Evolutionary conservation across 2,888 invertebrate species (phyloP).

Genomic region (Bellardia pandia): DNA sequence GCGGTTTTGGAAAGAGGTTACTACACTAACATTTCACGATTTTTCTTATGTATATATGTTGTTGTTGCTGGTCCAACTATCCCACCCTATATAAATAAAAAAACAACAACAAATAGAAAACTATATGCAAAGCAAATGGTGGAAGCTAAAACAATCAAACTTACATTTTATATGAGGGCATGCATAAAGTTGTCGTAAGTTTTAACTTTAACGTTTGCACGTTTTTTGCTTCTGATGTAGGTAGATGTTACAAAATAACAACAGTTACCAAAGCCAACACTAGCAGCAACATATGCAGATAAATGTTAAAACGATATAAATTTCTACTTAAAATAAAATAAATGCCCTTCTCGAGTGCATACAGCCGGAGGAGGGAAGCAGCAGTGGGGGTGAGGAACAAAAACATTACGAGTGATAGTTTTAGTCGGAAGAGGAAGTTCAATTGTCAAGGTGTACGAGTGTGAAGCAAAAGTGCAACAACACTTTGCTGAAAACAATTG

Average conservation of each 20-base stretch:
- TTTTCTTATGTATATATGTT: background rate
- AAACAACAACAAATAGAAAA: constrained; percentile 41
- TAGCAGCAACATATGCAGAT: constrained; percentile 56
- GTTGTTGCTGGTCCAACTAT: background rate
- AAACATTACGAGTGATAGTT: constrained; percentile 17
- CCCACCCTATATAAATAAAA: background rate
- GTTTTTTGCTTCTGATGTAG: background rate
- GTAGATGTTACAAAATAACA: constrained; percentile 9
- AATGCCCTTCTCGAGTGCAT: constrained; percentile 33
- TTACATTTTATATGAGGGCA: constrained; percentile 52
- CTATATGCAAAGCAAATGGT: constrained; percentile 23
- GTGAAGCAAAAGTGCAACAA: constrained; percentile 51
- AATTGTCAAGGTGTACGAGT: constrained; percentile 38
- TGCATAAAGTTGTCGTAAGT: constrained; percentile 55
- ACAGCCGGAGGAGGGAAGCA: background rate
- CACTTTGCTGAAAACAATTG: constrained; percentile 48
- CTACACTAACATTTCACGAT: constrained; percentile 32
- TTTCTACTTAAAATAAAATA: constrained; percentile 49
- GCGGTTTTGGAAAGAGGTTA: constrained; percentile 37
- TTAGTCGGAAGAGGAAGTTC: constrained; percentile 36
- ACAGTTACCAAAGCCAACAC: background rate
- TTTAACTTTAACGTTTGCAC: constrained; percentile 44
- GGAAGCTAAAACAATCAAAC: constrained; percentile 60
- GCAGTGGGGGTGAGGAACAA: background rate
- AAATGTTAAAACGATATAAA: constrained; percentile 62